Evolutionary conservation across 1,140 invertebrate genomes (phyloP).

Genomic region (Dryas iulia): DNA sequence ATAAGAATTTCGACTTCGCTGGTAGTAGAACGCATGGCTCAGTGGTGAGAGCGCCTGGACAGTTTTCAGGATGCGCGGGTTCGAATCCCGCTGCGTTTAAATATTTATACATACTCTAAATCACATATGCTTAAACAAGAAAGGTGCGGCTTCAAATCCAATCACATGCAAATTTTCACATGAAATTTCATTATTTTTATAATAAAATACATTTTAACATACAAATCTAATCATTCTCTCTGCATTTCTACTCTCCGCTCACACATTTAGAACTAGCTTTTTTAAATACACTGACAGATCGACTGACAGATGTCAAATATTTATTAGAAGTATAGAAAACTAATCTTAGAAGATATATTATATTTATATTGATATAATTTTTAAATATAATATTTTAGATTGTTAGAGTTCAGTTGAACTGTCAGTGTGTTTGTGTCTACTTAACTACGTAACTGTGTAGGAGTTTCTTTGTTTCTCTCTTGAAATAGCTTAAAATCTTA

Average conservation of each 20-base stretch:
- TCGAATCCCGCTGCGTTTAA: too few species aligned
- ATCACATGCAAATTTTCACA: too few species aligned
- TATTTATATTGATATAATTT: neutral
- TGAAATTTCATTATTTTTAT: too few species aligned
- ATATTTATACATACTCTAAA: too few species aligned
- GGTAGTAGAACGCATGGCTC: too few species aligned
- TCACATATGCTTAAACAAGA: too few species aligned
- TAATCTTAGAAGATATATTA: neutral
- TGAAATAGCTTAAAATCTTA: neutral
- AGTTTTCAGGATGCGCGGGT: too few species aligned
- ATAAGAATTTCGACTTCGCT: too few species aligned
- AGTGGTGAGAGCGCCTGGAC: too few species aligned
- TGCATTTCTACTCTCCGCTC: neutral
- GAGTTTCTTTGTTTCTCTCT: neutral
- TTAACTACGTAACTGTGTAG: neutral
- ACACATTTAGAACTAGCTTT: neutral
- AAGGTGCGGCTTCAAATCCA: too few species aligned
- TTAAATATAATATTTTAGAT: neutral
- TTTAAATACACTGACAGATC: neutral
- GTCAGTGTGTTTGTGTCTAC: neutral
- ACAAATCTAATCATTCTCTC: too few species aligned
- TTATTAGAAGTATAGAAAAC: neutral
- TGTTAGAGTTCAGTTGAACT: neutral
- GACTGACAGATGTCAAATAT: neutral
- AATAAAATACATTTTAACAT: too few species aligned